A percentile compares a stretch with the other conserved stretches of the same genome.
These are phyloP conservation scores for Oncorhynchus masou DNA, from an alignment of 2,113 vertebrate genomes.

Conservation along the genomic window DNA sequence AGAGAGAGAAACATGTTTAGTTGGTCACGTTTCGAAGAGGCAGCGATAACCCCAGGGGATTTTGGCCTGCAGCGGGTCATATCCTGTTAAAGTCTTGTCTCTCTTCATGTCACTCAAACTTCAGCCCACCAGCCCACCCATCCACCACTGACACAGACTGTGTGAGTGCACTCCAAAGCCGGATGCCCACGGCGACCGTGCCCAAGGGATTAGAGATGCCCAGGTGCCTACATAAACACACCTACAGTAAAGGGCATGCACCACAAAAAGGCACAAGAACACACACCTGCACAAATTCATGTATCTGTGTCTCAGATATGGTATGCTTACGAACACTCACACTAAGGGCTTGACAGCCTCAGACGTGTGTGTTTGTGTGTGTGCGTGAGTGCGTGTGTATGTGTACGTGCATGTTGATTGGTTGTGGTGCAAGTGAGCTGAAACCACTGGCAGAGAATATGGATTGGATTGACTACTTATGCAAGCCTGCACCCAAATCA, in stretches of 20 bases:
- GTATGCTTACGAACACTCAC: not conserved
- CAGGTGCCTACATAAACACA: too few species aligned
- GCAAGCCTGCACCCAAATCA: too few species aligned
- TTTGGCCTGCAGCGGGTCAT: constrained; percentile 42
- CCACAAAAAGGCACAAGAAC: too few species aligned
- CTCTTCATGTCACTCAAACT: constrained; percentile 20
- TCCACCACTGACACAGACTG: constrained; percentile 26
- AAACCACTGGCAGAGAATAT: not conserved
- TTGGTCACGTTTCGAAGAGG: not conserved
- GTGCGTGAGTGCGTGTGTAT: not conserved
- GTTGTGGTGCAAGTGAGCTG: too few species aligned
- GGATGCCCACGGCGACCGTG: not conserved
- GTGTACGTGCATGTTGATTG: too few species aligned
- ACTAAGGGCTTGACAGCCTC: not conserved
- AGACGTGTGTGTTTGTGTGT: not conserved
- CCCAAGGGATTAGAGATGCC: constrained; percentile 34
- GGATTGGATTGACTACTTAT: not conserved
- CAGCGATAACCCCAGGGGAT: constrained; percentile 16
- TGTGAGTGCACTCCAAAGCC: constrained; percentile 11
- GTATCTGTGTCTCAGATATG: not conserved
- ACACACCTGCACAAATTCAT: too few species aligned
- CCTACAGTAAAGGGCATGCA: too few species aligned
- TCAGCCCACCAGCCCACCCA: not conserved
- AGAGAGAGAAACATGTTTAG: too few species aligned
- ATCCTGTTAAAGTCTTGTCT: constrained; percentile 25